Evolutionary conservation across 2,113 vertebrate species (phyloP), one percentile per base, ranked within the genome.

Genomic region (Nothobranchius furzeri): DNA sequence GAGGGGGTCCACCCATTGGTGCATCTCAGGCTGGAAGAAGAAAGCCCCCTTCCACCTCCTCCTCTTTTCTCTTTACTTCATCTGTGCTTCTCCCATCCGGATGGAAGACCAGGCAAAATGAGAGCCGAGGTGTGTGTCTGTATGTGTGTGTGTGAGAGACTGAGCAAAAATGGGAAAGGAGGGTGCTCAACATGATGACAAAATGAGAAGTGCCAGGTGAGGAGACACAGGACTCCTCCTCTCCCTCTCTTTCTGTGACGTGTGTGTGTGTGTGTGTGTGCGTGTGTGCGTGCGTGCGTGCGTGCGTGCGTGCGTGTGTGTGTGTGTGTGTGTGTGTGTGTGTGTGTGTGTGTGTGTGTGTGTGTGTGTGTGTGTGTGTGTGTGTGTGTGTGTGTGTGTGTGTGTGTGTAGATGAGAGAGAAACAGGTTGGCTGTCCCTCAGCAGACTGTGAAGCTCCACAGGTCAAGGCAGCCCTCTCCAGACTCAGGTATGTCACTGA

Each of bases 131-230:
- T 78, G 76, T 60, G 77, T 73, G 75, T 43, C 42, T 17, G 52
- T 35, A 12, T 12, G 24, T 30, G 51, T 40, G 30, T 30, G 24
- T 35, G 51, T 53, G 77, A 68, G 70, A 82, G 42, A 82, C 73
- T 85, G 73, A 72, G 60, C 70, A 51, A 25, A 61, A 45, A 63
- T 62, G 55, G 70, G 73, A 53, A 68, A 60, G 69, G 59, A 30
- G 73, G 66, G 83, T 47, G 65, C 73, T 85, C 78, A 59, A 69
- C 50, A 52, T 70, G 78, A 86, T 84, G 81, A 89, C 48, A 57
- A 85, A 85, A 91, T 92, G 88, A 92, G 91, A 89, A 85, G 60
- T 76, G 68, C 85, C 92, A 92, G 90, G 90, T 93, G 89, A 92
- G 89, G 85, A 88, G 87, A 90, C 75, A 80, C 84, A 69, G 79